Conservation (phyloP, 2,888 invertebrate species). For the Hartigia nigra region DNA sequence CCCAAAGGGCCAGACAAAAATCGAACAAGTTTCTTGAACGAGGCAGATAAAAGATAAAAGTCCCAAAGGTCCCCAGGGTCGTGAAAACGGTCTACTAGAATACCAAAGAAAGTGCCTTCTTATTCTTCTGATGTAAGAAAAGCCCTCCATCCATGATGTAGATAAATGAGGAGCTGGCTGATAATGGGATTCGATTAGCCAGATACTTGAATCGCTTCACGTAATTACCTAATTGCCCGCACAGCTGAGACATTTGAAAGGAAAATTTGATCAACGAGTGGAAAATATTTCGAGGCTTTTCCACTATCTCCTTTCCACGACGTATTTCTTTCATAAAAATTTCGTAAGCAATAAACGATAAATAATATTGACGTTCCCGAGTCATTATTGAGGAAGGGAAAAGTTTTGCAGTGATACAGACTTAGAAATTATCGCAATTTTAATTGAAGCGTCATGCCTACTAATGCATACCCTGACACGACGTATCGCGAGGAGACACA, state of each 20-base stretch:
- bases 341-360: neutral
- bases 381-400: neutral
- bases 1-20: constrained; percentile 4
- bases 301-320: neutral
- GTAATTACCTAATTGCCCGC: neutral
- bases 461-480: neutral
- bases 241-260: neutral
- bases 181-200: neutral
- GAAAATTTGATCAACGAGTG: neutral
- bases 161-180: neutral
- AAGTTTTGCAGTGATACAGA: neutral
- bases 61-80: neutral
- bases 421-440: neutral
- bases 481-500: neutral
- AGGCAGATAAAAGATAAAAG: constrained; percentile 1
- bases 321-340: neutral
- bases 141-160: neutral
- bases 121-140: neutral
- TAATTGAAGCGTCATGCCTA: neutral
- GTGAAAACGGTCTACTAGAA: neutral
- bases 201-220: neutral
- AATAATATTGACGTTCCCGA: neutral
- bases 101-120: neutral
- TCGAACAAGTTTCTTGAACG: neutral
- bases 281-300: neutral